These are phyloP conservation scores for Thrips palmi DNA, from an alignment of 1,140 invertebrate species.

Conservation along the genomic window DNA sequence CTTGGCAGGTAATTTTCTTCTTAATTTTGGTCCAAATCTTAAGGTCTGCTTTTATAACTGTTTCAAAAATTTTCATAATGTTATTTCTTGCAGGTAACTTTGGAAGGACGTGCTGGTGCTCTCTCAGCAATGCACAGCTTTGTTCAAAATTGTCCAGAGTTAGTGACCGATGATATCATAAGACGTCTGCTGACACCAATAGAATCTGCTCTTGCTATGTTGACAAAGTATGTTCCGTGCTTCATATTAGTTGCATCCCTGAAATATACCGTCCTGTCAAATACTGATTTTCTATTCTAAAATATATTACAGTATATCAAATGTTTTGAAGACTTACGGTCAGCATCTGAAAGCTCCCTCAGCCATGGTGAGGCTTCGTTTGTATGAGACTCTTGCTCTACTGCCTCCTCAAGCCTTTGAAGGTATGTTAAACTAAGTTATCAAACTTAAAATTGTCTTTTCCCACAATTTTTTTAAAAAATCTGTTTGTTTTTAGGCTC, in stretches of 20 bases:
- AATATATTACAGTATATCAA: conserved; percentile 40
- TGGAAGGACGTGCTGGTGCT: conserved; percentile 91
- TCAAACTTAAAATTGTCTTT: not conserved
- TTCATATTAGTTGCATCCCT: conserved; percentile 5
- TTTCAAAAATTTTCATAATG: conserved; percentile 7
- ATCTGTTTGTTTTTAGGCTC: conserved; percentile 30
- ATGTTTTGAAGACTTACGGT: conserved; percentile 80
- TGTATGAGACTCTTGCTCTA: conserved; percentile 77
- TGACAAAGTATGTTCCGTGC: conserved; percentile 61
- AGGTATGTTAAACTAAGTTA: conserved; percentile 29
- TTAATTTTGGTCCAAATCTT: conserved; percentile 2
- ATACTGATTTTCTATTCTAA: not conserved
- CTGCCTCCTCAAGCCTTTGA: conserved; percentile 71
- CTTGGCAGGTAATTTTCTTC: conserved; percentile 58
- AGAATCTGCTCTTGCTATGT: conserved; percentile 84
- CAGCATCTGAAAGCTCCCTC: conserved; percentile 84
- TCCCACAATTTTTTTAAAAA: not conserved
- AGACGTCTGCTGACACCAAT: conserved; percentile 74
- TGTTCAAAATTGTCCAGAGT: conserved; percentile 71
- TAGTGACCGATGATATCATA: conserved; percentile 81
- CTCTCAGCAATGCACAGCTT: conserved; percentile 90
- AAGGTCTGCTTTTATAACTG: conserved; percentile 6
- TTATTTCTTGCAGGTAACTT: conserved; percentile 45
- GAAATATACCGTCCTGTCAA: conserved; percentile 1
- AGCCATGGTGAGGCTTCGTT: conserved; percentile 74